Evolutionary conservation across 2,113 vertebrate genomes (phyloP).

Genomic region (Nibea albiflora): DNA sequence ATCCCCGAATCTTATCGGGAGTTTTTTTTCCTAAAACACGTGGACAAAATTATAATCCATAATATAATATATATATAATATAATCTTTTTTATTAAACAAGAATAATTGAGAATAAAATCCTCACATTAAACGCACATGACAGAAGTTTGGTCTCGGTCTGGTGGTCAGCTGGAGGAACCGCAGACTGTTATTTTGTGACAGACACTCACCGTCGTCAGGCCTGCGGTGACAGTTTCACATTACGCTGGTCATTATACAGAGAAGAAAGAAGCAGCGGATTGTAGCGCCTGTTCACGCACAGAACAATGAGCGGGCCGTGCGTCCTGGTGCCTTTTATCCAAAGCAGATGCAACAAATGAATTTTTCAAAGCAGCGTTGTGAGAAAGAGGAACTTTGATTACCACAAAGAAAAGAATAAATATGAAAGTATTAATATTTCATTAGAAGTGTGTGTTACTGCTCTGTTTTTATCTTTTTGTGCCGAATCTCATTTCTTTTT

Average conservation of each 20-base stretch:
- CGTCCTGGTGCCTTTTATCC: constrained; percentile 13
- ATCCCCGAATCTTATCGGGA: neutral
- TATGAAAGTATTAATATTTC: neutral
- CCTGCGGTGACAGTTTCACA: constrained; percentile 58
- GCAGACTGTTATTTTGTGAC: constrained; percentile 56
- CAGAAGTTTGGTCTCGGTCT: constrained; percentile 3
- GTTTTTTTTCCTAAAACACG: neutral
- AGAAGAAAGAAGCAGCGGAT: constrained; percentile 36
- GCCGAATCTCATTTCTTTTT: too few species aligned
- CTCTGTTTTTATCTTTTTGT: neutral
- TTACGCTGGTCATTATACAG: constrained; percentile 45
- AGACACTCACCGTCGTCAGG: constrained; percentile 49
- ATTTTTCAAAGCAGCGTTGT: neutral
- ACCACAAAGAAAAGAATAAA: neutral
- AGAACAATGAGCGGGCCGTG: constrained; percentile 25
- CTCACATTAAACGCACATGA: neutral
- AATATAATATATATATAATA: too few species aligned
- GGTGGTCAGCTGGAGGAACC: constrained; percentile 5
- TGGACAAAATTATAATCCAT: too few species aligned
- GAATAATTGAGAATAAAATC: neutral
- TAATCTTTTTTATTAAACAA: too few species aligned
- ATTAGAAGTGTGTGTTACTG: neutral
- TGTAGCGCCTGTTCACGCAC: constrained; percentile 46
- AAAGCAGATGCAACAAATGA: constrained; percentile 7
- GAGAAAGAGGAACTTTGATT: neutral